Conservation (phyloP, 2,113 vertebrate species). For the Erinaceus europaeus region DNA sequence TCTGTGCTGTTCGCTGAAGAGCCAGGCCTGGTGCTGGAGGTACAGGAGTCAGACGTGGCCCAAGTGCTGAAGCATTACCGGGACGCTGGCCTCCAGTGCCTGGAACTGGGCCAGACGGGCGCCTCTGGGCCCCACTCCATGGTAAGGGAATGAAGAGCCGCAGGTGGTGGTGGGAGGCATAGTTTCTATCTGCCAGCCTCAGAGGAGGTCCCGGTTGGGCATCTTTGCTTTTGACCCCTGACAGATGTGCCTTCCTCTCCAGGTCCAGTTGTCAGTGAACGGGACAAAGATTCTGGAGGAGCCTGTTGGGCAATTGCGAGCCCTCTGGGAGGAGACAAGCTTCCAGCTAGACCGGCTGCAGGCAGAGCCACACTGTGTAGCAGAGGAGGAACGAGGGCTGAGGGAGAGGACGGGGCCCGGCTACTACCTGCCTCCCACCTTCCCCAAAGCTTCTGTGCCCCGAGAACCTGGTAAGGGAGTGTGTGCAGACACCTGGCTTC, state of each 20-base stretch:
- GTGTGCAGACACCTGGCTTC: neutral
- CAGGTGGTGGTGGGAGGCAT: neutral
- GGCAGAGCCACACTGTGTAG: slow-evolving; percentile 84
- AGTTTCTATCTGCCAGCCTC: neutral
- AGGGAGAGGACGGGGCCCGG: slow-evolving; percentile 82
- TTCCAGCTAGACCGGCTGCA: slow-evolving; percentile 91
- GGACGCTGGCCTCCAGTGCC: slow-evolving; percentile 82
- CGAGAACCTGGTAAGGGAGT: slow-evolving; percentile 78
- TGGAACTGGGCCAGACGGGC: slow-evolving; percentile 83
- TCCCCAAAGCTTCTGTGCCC: slow-evolving; percentile 67
- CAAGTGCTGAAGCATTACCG: slow-evolving; percentile 81
- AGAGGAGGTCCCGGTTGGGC: neutral
- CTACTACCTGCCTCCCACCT: slow-evolving; percentile 86
- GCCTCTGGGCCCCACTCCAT: slow-evolving; percentile 82
- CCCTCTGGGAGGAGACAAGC: slow-evolving; percentile 92
- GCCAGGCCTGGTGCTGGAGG: slow-evolving; percentile 90
- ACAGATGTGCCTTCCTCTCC: neutral
- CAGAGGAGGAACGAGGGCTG: slow-evolving; percentile 87
- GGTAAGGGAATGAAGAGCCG: slow-evolving; percentile 79
- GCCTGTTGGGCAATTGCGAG: slow-evolving; percentile 83
- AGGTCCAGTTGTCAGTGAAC: slow-evolving; percentile 85
- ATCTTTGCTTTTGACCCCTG: neutral
- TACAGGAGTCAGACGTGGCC: slow-evolving; percentile 71
- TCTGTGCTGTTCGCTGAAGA: slow-evolving; percentile 92
- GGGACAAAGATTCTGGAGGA: slow-evolving; percentile 82